phyloP scores from a whole-genome alignment of 2,113 vertebrate species.

The Mugil cephalus region DNA sequence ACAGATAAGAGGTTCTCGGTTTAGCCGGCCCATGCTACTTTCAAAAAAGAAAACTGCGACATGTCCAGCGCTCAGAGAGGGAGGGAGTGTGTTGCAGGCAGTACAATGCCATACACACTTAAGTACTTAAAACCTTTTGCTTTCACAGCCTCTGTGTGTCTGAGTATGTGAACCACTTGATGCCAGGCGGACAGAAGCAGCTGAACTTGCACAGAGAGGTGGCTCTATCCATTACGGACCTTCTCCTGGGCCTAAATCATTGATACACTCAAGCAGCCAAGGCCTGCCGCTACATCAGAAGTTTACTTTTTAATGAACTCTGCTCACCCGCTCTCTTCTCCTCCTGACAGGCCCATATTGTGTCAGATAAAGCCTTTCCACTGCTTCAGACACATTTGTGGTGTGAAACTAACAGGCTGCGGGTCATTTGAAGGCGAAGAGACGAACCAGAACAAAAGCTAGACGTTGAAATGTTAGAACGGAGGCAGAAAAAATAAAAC shows the following conservation, averaged over 20 bases:
- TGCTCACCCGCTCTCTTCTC: slow-evolving; percentile 17
- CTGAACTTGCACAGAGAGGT: slow-evolving; percentile 53
- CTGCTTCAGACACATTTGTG: slow-evolving; percentile 27
- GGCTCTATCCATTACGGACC: slow-evolving; percentile 71
- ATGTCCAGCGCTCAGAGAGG: slow-evolving; percentile 36
- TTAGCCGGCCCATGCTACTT: slow-evolving; percentile 45
- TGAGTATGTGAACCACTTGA: slow-evolving; percentile 50
- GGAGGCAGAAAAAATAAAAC: slow-evolving; percentile 24
- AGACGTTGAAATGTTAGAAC: slow-evolving; percentile 20
- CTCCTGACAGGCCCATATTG: slow-evolving; percentile 18
- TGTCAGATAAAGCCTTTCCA: slow-evolving; percentile 33
- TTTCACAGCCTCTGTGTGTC: slow-evolving; percentile 19
- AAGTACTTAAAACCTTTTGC: slow-evolving; percentile 56
- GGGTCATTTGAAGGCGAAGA: slow-evolving; percentile 31
- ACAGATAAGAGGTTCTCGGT: slow-evolving; percentile 45
- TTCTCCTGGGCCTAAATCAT: slow-evolving; percentile 73
- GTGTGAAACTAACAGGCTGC: slow-evolving; percentile 25
- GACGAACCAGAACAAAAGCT: slow-evolving; percentile 28
- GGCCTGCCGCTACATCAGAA: slow-evolving; percentile 60
- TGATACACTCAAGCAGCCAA: slow-evolving; percentile 68
- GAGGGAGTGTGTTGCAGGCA: slow-evolving; percentile 36
- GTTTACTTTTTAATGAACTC: slow-evolving; percentile 80
- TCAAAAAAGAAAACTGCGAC: slow-evolving; percentile 30
- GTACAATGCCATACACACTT: slow-evolving; percentile 43
- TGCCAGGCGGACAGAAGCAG: slow-evolving; percentile 46